A percentile compares a stretch with the other conserved stretches of the same genome.
phyloP scores from a whole-genome alignment of 1,140 invertebrate genomes.

The Zaprionus vittiger region DNA sequence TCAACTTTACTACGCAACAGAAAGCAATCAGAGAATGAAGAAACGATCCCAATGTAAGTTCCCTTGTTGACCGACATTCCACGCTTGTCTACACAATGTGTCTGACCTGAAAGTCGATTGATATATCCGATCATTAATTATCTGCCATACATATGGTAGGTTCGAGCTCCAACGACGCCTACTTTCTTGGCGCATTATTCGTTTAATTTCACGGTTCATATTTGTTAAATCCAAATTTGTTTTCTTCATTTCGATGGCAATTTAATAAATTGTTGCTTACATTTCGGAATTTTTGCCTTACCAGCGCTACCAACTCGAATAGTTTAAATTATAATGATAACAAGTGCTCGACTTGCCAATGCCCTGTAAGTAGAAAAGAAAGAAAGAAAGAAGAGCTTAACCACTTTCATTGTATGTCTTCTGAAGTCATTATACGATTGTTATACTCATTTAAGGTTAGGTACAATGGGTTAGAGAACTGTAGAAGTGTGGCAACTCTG shows the following conservation, averaged over 20 bases:
- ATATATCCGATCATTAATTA: conserved; percentile 79
- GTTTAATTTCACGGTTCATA: conserved; percentile 76
- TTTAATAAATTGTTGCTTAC: conserved; percentile 38
- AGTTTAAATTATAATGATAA: conserved; percentile 59
- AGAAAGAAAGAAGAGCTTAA: not conserved
- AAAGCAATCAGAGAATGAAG: not conserved
- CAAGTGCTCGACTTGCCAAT: conserved; percentile 24
- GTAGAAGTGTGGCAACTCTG: too few species aligned
- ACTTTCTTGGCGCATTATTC: conserved; percentile 78
- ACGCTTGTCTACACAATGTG: conserved; percentile 33
- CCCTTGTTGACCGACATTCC: conserved; percentile 17
- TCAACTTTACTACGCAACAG: too few species aligned
- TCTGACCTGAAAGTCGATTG: conserved; percentile 59
- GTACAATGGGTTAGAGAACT: too few species aligned
- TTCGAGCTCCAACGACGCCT: conserved; percentile 55
- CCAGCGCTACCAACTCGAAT: conserved; percentile 62
- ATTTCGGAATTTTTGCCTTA: conserved; percentile 55
- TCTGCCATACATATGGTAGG: conserved; percentile 23
- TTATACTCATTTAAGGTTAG: not conserved
- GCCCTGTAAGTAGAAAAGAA: conserved; percentile 44
- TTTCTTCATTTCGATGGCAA: conserved; percentile 9
- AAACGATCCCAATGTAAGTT: not conserved
- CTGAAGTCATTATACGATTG: not conserved
- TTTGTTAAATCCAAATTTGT: conserved; percentile 49
- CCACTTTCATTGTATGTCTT: not conserved